Percentiles rank a stretch among this genome's conserved stretches.
Conservation (phyloP, 2,888 invertebrate species). For the Cataglyphis albicans region DNA sequence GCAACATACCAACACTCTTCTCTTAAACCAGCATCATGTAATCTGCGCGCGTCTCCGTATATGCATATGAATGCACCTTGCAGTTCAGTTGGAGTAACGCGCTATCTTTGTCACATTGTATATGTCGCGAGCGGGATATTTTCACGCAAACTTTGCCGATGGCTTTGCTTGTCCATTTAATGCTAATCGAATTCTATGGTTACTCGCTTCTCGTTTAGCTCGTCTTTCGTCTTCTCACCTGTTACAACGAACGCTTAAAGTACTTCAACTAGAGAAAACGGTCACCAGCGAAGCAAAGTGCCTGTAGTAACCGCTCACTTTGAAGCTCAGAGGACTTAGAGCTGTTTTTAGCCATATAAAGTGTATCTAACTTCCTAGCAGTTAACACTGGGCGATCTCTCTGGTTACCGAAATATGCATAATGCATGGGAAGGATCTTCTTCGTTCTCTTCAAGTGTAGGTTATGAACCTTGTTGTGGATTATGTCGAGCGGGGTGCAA, state of each 20-base stretch:
- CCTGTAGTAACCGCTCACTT: slow-evolving; percentile 11
- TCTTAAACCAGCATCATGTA: slow-evolving; percentile 12
- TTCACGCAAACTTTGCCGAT: slow-evolving; percentile 63
- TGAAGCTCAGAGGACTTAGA: slow-evolving; percentile 39
- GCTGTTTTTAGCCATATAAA: slow-evolving; percentile 47
- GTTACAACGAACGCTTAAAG: slow-evolving; percentile 42
- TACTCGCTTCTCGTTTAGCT: slow-evolving; percentile 55
- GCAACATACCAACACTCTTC: slow-evolving; percentile 11
- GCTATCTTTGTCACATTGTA: not conserved
- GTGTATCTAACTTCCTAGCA: slow-evolving; percentile 38
- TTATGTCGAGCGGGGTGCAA: slow-evolving; percentile 13
- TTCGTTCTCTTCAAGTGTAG: slow-evolving; percentile 10
- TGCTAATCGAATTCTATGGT: slow-evolving; percentile 73
- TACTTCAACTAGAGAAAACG: slow-evolving; percentile 30
- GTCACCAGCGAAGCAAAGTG: slow-evolving; percentile 28
- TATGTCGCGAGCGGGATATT: slow-evolving; percentile 75
- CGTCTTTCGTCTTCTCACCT: slow-evolving; percentile 19
- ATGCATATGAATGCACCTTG: slow-evolving; percentile 7
- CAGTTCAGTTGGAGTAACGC: not conserved
- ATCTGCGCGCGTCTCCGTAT: not conserved
- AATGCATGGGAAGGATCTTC: slow-evolving; percentile 32
- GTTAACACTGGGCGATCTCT: slow-evolving; percentile 47
- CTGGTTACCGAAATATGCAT: slow-evolving; percentile 53
- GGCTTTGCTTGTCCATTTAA: slow-evolving; percentile 70
- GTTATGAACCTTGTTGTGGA: slow-evolving; percentile 32